A percentile compares a stretch with the other conserved stretches of the same genome.
phyloP scores from a whole-genome alignment of 2,797 vertebrate genomes.

The Typhlichthys subterraneus region DNA sequence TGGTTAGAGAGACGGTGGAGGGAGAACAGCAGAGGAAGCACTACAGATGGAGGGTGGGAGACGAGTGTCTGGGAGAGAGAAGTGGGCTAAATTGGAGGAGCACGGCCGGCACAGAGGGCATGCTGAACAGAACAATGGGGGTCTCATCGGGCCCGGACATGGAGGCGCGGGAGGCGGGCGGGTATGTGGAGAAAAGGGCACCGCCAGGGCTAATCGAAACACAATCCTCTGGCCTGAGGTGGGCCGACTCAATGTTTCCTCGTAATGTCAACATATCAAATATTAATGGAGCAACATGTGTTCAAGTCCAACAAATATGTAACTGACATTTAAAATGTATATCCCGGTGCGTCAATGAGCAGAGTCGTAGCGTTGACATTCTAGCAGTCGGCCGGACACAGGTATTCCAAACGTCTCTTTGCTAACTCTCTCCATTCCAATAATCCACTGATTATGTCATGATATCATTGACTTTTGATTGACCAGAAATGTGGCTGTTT shows the following conservation, averaged over 20 bases:
- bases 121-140: no score
- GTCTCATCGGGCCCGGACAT: no score
- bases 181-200: constrained; percentile 14
- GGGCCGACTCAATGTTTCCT: constrained; percentile 19
- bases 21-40: background rate
- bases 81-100: no score
- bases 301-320: constrained; percentile 41
- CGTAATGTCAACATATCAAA: constrained; percentile 58
- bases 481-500: no score
- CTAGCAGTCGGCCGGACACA: background rate
- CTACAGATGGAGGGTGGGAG: no score
- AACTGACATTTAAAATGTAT: constrained; percentile 50
- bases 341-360: constrained; percentile 1
- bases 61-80: no score
- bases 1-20: background rate
- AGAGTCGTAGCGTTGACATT: constrained; percentile 12
- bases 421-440: no score
- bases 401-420: background rate
- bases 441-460: no score
- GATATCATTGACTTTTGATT: no score
- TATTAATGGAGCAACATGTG: constrained; percentile 46
- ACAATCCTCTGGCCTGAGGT: constrained; percentile 41
- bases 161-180: background rate
- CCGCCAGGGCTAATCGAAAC: no score
- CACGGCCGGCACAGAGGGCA: no score